These are phyloP conservation scores for Anorthoa munda DNA, from an alignment of 2,888 invertebrate genomes.

Conservation along the genomic window DNA sequence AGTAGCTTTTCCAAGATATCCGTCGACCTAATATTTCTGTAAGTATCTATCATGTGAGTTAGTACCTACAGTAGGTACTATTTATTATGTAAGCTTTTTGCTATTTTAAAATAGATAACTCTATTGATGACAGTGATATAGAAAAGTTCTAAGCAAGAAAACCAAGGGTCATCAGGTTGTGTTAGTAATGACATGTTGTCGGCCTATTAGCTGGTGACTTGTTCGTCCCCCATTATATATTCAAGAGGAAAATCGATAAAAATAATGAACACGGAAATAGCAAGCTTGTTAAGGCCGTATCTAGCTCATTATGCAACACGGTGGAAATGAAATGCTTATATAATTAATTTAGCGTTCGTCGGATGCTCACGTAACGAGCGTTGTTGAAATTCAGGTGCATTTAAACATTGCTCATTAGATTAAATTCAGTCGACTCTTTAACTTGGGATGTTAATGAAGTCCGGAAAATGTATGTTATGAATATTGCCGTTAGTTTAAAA, in stretches of 20 bases:
- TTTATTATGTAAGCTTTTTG: conserved; percentile 11
- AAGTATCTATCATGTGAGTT: neutral
- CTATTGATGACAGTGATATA: neutral
- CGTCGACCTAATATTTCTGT: conserved; percentile 25
- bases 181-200: conserved; percentile 28
- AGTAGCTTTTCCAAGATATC: conserved; percentile 36
- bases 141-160: neutral
- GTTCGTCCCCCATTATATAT: conserved; percentile 24
- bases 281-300: conserved; percentile 19
- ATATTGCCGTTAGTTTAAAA: too few species aligned
- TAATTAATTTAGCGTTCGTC: conserved; percentile 43
- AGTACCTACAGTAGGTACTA: neutral
- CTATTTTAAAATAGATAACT: neutral
- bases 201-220: conserved; percentile 16
- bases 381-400: conserved; percentile 36
- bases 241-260: conserved; percentile 36
- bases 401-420: conserved; percentile 35
- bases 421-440: conserved; percentile 27
- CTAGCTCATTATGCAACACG: conserved; percentile 27
- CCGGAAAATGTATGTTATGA: conserved; percentile 39
- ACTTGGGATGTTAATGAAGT: conserved; percentile 23
- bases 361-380: conserved; percentile 33
- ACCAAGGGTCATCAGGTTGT: conserved; percentile 8
- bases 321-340: conserved; percentile 42
- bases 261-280: conserved; percentile 45